Percentiles rank a stretch among this genome's conserved stretches.
phyloP scores from a whole-genome alignment of 2,113 vertebrate genomes.

The Laticauda laticaudata region DNA sequence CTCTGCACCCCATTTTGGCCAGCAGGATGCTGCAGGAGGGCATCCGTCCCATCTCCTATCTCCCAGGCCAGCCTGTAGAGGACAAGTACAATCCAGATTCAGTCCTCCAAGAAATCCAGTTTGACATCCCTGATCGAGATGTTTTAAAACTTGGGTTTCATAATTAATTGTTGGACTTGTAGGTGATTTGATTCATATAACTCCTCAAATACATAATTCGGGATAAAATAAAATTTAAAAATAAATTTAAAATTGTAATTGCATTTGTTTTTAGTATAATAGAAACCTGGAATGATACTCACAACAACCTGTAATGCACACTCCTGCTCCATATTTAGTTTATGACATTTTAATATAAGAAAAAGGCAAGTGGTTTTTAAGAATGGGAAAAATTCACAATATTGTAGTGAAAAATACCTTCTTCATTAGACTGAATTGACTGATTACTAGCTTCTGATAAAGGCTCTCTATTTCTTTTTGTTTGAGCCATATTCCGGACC shows the following conservation, averaged over 20 bases:
- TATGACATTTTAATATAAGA: neutral
- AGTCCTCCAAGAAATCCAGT: too few relatives aligned
- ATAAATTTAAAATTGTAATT: neutral
- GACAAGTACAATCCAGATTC: too few relatives aligned
- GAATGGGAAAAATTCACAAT: neutral
- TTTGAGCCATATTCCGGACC: slow-evolving; percentile 55
- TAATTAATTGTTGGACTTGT: neutral
- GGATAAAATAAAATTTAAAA: neutral
- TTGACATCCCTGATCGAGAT: neutral
- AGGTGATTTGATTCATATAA: neutral
- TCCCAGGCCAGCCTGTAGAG: too few relatives aligned
- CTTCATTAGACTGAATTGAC: slow-evolving; percentile 57
- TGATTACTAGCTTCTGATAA: slow-evolving; percentile 82
- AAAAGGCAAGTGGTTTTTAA: neutral
- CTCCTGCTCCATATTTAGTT: neutral
- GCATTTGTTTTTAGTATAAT: neutral
- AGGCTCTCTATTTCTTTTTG: slow-evolving; percentile 85
- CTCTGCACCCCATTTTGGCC: too few relatives aligned
- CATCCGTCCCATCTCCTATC: too few relatives aligned
- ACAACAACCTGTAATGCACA: neutral
- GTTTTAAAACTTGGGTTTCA: neutral
- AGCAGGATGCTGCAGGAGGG: too few relatives aligned
- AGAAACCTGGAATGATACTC: neutral
- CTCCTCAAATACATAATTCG: neutral
- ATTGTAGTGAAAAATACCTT: slow-evolving; percentile 72